Evolutionary conservation across 2,797 vertebrate genomes (phyloP), one percentile per base, ranked within the genome.

Genomic region (Nannoperca obscura): DNA sequence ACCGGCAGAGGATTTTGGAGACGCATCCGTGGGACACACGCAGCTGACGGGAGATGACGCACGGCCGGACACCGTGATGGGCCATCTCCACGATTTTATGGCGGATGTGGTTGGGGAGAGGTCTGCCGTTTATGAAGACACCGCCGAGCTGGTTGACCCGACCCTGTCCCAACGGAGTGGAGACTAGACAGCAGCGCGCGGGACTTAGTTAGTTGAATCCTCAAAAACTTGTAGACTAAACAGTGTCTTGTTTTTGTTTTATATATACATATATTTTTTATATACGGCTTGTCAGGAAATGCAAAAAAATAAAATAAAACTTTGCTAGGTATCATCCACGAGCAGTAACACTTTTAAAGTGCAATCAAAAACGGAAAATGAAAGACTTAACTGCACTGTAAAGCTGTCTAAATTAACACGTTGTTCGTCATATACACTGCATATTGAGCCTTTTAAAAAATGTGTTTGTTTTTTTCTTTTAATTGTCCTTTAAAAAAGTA

Each of bases 31-130:
- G 98, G 81, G 98, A 99, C 76, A 99, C 98, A 0, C 98, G 95
- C 84, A 99, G 93, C 94, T 99, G 98, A 62, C 98, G 96, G 30
- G 98, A 99, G 94, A 99, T 99, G 91, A 99, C 98, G 59, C 98
- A 99, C 70, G 98, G 98, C 59, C 98, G 94, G 82, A 99, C 96
- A 19, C 98, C 98, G 88, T 99, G 98, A 86, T 99, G 98, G 44
- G 98, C 98, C 98, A 99, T 99, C 95, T 99, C 98, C 89, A 99
- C 98, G 78, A 99, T 99, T 92, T 99, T 99, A 90, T 99, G 98
- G 66, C 98, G 97, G 90, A 99, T 99, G 84, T 99, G 98, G 95
- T 99, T 99, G 87, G 98, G 98, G 49, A 99, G 95, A 80, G 98
- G 98, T 91, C 98, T 95, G 92, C 98, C 98, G 90, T 99, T 99